Base-by-base conservation (phyloP, 2,113 vertebrate genomes). In the Leptodactylus fuscus region DNA sequence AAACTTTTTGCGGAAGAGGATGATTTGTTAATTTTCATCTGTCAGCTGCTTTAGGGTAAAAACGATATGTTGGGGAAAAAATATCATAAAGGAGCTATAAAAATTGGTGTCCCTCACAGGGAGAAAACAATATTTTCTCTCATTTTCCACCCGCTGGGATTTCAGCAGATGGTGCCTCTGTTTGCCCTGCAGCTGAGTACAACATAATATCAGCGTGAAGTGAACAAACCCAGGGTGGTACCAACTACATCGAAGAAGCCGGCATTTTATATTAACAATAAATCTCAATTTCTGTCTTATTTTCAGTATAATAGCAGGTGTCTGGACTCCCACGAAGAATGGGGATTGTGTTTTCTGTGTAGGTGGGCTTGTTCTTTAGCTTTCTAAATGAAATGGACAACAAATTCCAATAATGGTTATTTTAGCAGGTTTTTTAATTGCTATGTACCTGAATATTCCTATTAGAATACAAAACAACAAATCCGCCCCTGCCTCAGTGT, bases 141-240 rank as follows among this genome's bases (percentile, higher is more conserved):
- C 38, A 60, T 84, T 67, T 84, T 84, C 55, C 71, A 77, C 73
- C 73, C 27, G 16, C 73, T 85, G 74, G 83, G 74, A 78, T 11
- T 85, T 78, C 22, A 69, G 58, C 83, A 85, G 83, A 85, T 85
- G 74, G 74, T 41, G 73, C 53, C 55, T 69, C 41, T 78, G 74
- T 85, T 85, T 85, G 58, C 82, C 82, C 71, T 84, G 71, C 71
- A 76, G 71, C 73, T 27, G 74, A 78, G 44, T 24, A 16, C 29
- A 78, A 41, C n/a, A 53, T 67, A 67, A 24, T 85, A 77, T 85
- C 73, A 51, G 71, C 71, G 12, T 49, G 73, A 76, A 51, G 22
- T 49, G 58, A 78, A 78, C 10, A 69, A 69, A 38, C 58, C 83
- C 29, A 27, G 73, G 55, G 41, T 84, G 41, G 10, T 76, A 51